Conservation (phyloP, 2,113 vertebrate species). For the Sterrhoptilus dennistouni region DNA sequence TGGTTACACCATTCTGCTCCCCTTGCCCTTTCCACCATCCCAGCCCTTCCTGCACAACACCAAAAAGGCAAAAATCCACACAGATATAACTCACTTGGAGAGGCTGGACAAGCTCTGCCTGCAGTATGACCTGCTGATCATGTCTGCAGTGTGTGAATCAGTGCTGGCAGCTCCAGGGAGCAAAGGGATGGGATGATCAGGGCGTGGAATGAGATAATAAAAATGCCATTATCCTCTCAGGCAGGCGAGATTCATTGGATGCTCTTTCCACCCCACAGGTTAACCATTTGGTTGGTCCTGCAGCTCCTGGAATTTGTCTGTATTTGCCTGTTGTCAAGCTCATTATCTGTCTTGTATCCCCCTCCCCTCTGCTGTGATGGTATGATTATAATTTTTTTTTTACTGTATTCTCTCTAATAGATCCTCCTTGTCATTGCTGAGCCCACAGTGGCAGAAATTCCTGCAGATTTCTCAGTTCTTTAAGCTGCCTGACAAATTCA, state of each 20-base stretch:
- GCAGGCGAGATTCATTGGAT: slow-evolving; percentile 50
- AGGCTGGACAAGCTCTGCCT: slow-evolving; percentile 75
- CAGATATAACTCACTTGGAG: slow-evolving; percentile 77
- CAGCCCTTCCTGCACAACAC: background rate
- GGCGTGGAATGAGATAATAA: slow-evolving; percentile 60
- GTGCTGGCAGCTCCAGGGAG: slow-evolving; percentile 56
- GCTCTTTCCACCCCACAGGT: slow-evolving; percentile 69
- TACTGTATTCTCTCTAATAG: slow-evolving; percentile 82
- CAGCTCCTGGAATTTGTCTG: slow-evolving; percentile 21
- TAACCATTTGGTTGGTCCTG: slow-evolving; percentile 70
- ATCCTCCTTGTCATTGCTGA: slow-evolving; percentile 44
- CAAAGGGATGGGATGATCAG: slow-evolving; percentile 57
- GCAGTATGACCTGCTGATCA: slow-evolving; percentile 76
- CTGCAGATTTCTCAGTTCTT: slow-evolving; percentile 21
- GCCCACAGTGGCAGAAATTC: background rate
- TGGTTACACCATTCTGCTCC: background rate
- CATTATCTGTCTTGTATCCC: slow-evolving; percentile 49
- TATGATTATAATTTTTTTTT: slow-evolving; percentile 53
- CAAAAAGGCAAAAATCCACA: background rate
- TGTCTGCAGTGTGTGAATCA: slow-evolving; percentile 66
- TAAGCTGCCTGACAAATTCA: background rate
- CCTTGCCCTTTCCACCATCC: background rate
- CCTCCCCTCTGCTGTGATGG: slow-evolving; percentile 62
- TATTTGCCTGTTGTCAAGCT: slow-evolving; percentile 61
- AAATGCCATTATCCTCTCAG: slow-evolving; percentile 70